Conservation (phyloP, 2,113 vertebrate genomes). For the Canis aureus region DNA sequence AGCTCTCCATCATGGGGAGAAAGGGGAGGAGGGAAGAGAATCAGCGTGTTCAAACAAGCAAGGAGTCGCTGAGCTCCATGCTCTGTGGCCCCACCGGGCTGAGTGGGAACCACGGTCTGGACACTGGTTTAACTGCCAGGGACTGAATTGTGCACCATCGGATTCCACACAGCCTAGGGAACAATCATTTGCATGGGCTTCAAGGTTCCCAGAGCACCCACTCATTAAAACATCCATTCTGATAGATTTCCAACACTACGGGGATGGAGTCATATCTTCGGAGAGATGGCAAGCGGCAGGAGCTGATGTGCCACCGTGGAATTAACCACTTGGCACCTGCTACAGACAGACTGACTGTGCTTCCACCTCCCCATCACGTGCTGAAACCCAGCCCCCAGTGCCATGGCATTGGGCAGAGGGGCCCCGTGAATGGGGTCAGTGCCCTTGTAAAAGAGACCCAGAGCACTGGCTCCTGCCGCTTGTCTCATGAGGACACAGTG, state of each 20-base stretch:
- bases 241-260: not conserved
- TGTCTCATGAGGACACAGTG: fast-evolving
- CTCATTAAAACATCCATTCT: not conserved
- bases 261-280: not conserved
- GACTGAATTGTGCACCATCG: fast-evolving
- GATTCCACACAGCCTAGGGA: not conserved
- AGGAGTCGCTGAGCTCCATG: no score
- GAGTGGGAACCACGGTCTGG: fast-evolving
- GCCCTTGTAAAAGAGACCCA: not conserved
- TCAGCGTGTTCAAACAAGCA: fast-evolving
- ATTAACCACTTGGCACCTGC: not conserved
- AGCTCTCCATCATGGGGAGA: not conserved
- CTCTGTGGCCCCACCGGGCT: no score
- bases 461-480: not conserved
- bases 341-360: not conserved
- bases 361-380: not conserved
- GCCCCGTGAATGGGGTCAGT: not conserved
- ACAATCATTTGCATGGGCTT: not conserved
- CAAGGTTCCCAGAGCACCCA: not conserved
- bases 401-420: not conserved
- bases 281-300: not conserved
- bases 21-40: no score
- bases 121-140: not conserved
- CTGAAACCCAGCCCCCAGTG: not conserved
- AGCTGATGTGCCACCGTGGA: not conserved